Base-by-base conservation (phyloP, 2,113 vertebrate species). In the Elgaria multicarinata region DNA sequence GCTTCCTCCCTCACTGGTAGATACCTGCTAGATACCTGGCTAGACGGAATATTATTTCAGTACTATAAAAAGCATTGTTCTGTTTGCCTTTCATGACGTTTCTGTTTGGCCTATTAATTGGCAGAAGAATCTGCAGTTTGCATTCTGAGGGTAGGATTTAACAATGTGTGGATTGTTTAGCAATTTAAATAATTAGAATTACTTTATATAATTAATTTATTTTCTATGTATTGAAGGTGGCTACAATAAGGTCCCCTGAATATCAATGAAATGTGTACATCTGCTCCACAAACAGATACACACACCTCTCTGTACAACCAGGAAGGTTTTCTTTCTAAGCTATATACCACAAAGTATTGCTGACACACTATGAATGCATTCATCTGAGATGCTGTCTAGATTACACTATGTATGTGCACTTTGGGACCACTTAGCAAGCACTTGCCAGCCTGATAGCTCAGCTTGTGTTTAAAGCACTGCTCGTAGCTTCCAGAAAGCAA, bases 331-430 rank as follows among this genome's bases (percentile, higher is more conserved):
- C 44, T 26, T 58, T 4, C 22, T 85, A 18, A 0, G 28, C n/a
- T 44, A 33, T 20, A 46, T 82, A 75, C 69, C 75, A 6, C 53
- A 89, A 46, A 83, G 39, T 33, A 36, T 58, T 62, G 79, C 87
- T 88, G 79, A 88, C 87, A 74, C 53, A 44, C 10, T 13, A 83
- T 42, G 55, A 88, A 75, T 89, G 28, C 69, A 64, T 83, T 89
- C 58, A 85, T 79, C 78, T 80, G 64, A 67, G 62, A 55, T 87
- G 50, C 46, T 71, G 64, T 66, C 18, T 80, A 55, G 24, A 85
- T 85, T 69, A 24, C 2, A 22, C 26, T 58, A 46, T 67, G 26
- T 67, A 85, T 79, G 66, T 58, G 24, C 66, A 72, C 64, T 81
- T 58, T 88, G 87, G 87, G 64, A 88, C 78, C 33, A 74, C 50